Base-by-base conservation (phyloP, 2,113 vertebrate species). In the Chaenocephalus aceratus region DNA sequence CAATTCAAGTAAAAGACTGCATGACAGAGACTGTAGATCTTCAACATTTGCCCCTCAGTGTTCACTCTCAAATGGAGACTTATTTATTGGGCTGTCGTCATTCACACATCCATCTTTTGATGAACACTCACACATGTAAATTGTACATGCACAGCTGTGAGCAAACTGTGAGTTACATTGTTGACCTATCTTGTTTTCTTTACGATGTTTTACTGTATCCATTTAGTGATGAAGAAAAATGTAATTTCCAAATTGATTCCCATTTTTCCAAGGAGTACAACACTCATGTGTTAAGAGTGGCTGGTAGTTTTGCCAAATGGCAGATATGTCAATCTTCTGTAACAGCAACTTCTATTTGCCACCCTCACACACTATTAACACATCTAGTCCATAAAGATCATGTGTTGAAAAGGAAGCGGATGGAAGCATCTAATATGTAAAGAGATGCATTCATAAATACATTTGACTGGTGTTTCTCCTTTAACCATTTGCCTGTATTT, bases 401-500 rank as follows among this genome's bases (percentile, higher is more conserved):
- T 69, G 48, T 77, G 52, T 68, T 45, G 61, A 54, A 45, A 54
- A 11, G 44, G 67, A 6, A 64, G 72, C 73, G 86, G 84, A 66
- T 1, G 15, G 69, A 75, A 56, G 48, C 54, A 62, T 77, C 61
- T 30, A 36, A 54, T 59, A 56, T 57, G 48, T 49, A 36, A 26
- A 58, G 51, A 58, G 30, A 2, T 69, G 15, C 21, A 75, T 41
- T 41, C 1, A 41, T 41, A 6, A 41, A 41, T 41, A 41, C 36
- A 41, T 41, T 60, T 76, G 48, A 71, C 45, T 65, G 41, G 16
- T 61, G 45, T 69, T 62, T 74, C 4, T 15, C 14, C 6, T 14
- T 51, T n/a, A 61, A 48, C 23, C 26, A 34, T 77, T 69, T 76
- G 26, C n/a, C 53, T 83, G 58, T 59, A 66, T 74, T 83, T 72